Conservation (phyloP, 2,888 invertebrate species). For the Plebejus argus region DNA sequence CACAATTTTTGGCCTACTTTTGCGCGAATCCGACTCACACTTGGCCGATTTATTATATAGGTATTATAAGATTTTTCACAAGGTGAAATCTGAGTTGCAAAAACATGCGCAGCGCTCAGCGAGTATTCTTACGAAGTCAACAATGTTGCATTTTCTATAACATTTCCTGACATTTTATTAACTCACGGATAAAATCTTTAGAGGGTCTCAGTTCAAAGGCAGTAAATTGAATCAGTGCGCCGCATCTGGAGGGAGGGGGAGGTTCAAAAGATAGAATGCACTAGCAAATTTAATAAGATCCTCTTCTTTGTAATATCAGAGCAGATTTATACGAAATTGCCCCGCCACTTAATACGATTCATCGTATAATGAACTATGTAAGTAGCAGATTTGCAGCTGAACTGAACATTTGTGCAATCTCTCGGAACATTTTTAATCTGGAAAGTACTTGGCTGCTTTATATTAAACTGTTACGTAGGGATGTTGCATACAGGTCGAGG, state of each 20-base stretch:
- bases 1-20: too few species aligned
- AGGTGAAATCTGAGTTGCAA: conserved; percentile 29
- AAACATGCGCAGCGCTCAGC: conserved; percentile 21
- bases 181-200: conserved; percentile 37
- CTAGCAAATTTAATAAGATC: conserved; percentile 35
- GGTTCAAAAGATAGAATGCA: conserved; percentile 35
- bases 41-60: too few species aligned
- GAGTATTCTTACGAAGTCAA: conserved; percentile 37
- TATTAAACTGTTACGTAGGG: conserved; percentile 6
- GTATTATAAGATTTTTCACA: too few species aligned
- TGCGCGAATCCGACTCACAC: too few species aligned
- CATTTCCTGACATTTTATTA: conserved; percentile 41
- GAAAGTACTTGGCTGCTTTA: conserved; percentile 15
- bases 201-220: conserved; percentile 37
- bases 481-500: background rate
- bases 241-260: conserved; percentile 35
- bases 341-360: conserved; percentile 31
- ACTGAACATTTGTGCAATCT: conserved; percentile 29
- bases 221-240: conserved; percentile 40
- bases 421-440: conserved; percentile 28
- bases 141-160: conserved; percentile 41
- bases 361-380: conserved; percentile 29
- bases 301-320: conserved; percentile 32
- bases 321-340: conserved; percentile 31
- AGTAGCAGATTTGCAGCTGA: conserved; percentile 32